A percentile compares a stretch with the other conserved stretches of the same genome.
phyloP scores from a whole-genome alignment of 2,113 vertebrate genomes.

The Mesoclemmys tuberculata region DNA sequence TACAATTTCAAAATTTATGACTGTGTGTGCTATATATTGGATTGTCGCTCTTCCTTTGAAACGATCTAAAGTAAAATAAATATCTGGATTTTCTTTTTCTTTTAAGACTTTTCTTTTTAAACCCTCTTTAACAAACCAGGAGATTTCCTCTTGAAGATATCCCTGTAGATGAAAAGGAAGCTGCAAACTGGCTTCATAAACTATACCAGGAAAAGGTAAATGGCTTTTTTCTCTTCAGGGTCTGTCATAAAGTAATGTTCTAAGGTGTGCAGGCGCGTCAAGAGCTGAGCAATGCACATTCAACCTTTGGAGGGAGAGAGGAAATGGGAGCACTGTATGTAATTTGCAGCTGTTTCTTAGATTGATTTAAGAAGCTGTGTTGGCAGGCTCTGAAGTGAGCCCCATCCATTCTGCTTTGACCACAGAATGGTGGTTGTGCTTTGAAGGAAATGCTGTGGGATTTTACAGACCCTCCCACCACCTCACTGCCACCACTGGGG shows the following conservation, averaged over 20 bases:
- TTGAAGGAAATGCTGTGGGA: not conserved
- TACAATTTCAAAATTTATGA: not conserved
- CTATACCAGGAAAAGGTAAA: constrained; percentile 98
- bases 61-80: not conserved
- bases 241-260: not conserved
- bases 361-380: not conserved
- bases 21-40: not conserved
- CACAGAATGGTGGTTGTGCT: not conserved
- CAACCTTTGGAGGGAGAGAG: not conserved
- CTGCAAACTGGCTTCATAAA: constrained; percentile 94
- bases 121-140: constrained; percentile 73
- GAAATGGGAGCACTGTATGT: not conserved
- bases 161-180: constrained; percentile 91
- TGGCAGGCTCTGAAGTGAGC: not conserved
- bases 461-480: too few relatives aligned
- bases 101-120: not conserved
- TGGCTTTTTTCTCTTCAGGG: not conserved
- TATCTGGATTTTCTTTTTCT: not conserved
- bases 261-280: not conserved
- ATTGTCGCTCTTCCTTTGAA: not conserved
- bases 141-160: constrained; percentile 94
- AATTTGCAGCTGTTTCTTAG: not conserved
- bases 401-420: not conserved
- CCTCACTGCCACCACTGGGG: not conserved
- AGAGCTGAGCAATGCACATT: not conserved